Base-by-base conservation (phyloP, 2,113 vertebrate genomes). In the Smithornis capensis region DNA sequence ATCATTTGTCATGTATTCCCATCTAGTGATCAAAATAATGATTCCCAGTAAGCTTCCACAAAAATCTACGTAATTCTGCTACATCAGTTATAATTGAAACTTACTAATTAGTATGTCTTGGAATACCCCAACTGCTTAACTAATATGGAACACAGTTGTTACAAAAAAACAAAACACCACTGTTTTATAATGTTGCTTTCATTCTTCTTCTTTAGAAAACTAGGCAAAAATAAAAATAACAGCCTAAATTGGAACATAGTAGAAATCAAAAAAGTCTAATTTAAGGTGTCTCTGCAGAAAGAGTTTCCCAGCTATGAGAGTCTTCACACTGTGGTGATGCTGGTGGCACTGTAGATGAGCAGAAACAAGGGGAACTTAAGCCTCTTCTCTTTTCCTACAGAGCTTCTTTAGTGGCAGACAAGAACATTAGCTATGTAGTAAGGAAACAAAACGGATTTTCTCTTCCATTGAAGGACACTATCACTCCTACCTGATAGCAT, bases 81-180 rank as follows among this genome's bases (percentile, higher is more conserved):
- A 56, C 70, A 78, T 88, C 49, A 52, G 40, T 94, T 95, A 83
- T 75, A 96, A 95, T 11, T 96, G 80, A 92, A 92, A 76, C 9
- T 22, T 31, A 60, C 5, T 81, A 92, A 96, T 96, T 94, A 94
- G 93, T 83, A 87, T 74, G 49, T 94, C 33, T 94, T 94, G 49
- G 59, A 90, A 69, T 77, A 94, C 12, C 22, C 64, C 49, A 89
- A 59, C 70, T 88, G 74, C 33, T 79, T 95, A 89, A 89, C 87
- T 94, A 56, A 71, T 62, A 62, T 89, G 80, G 63, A 96, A 75
- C 7, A 8, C 14, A 82, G n/a, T 67, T 86, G 29, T 87, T 59
- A 81, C 0, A 0, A 78, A 63, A 83, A 89, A 96, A 95, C 37
- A 89, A 91, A 69, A 9, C 8, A 19, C 7, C n/a, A 24, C 10